phyloP scores from a whole-genome alignment of 1,140 invertebrate genomes.

The Drusus annulatus region DNA sequence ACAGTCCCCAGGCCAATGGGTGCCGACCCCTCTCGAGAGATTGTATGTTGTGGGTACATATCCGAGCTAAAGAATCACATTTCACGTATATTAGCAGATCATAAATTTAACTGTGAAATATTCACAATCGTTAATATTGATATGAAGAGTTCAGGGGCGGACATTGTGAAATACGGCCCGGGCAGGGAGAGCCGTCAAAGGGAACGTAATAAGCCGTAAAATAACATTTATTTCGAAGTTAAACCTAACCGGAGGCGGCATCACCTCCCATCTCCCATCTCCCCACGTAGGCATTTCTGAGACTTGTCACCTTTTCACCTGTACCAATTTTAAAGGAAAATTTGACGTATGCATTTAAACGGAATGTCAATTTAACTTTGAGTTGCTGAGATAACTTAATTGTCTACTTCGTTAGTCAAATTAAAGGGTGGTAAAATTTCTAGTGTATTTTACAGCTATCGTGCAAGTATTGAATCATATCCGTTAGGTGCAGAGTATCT shows the following conservation, averaged over 20 bases:
- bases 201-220: constrained; percentile 33
- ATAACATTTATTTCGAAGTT: constrained; percentile 27
- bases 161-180: constrained; percentile 27
- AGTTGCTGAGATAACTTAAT: no score
- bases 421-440: no score
- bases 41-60: not conserved
- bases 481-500: no score
- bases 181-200: constrained; percentile 21
- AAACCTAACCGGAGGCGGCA: not conserved
- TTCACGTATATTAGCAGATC: constrained; percentile 55
- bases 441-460: no score
- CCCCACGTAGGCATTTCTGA: no score
- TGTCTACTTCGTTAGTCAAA: no score
- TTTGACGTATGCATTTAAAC: no score
- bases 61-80: constrained; percentile 38
- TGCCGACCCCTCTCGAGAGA: not conserved
- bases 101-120: constrained; percentile 52
- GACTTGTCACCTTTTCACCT: no score
- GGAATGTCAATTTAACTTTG: no score
- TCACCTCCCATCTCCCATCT: not conserved
- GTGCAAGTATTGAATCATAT: no score
- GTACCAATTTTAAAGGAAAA: no score
- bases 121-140: constrained; percentile 42
- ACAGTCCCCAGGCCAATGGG: not conserved
- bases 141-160: constrained; percentile 41